Evolutionary conservation across 1,140 invertebrate genomes (phyloP).

Genomic region (Ceratosolen solmsi): DNA sequence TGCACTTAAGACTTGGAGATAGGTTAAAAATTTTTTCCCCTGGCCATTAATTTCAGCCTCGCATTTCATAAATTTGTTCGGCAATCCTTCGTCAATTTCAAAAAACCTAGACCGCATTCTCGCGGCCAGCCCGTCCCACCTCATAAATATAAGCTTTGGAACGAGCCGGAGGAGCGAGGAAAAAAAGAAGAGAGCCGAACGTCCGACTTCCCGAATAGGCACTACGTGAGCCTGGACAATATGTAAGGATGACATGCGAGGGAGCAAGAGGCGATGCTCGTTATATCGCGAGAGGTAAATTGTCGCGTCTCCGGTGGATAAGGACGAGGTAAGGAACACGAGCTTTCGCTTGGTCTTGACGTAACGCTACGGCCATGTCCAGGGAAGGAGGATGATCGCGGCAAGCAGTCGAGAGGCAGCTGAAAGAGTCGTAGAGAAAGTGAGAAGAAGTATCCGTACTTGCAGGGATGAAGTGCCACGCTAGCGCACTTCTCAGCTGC

Average conservation of each 20-base stretch:
- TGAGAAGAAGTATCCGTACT: not conserved
- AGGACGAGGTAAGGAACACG: not conserved
- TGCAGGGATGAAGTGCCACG: not conserved
- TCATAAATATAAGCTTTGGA: not conserved
- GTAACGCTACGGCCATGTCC: too few species aligned
- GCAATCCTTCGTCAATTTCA: not conserved
- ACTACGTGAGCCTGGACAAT: not conserved
- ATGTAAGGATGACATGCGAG: not conserved
- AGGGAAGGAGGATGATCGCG: too few species aligned
- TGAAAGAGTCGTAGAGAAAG: not conserved
- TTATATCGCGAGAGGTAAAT: slow-evolving; percentile 32
- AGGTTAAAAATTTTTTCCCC: not conserved
- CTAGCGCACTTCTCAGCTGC: not conserved
- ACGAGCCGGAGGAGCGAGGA: not conserved
- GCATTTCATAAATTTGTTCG: not conserved
- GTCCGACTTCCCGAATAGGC: not conserved
- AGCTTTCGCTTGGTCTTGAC: too few species aligned
- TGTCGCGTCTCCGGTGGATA: not conserved
- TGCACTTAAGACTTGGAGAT: not conserved
- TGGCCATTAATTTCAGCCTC: not conserved
- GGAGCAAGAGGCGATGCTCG: slow-evolving; percentile 1
- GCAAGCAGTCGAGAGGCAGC: too few species aligned
- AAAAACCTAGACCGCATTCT: not conserved
- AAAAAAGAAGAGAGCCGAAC: not conserved
- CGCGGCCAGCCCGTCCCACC: not conserved